Base-by-base conservation (phyloP, 1,140 invertebrate genomes). In the Nylanderia fulva region DNA sequence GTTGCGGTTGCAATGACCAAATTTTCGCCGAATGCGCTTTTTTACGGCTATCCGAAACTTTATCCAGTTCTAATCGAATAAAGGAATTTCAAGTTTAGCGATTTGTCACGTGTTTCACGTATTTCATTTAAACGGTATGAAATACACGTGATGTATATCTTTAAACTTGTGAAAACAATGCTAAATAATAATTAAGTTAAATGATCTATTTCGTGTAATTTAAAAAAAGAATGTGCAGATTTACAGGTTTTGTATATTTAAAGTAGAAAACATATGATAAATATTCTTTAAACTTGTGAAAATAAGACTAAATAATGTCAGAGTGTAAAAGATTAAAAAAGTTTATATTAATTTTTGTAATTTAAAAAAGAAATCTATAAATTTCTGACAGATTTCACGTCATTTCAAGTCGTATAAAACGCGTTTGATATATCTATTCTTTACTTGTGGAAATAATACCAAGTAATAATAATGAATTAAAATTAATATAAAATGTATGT, bases 1-100 rank as follows among this genome's bases (percentile, higher is more conserved):
- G 39, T 54, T 54, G 45, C 63, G 63, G 48, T 80, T 54, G 15
- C 63, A 29, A 45, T 69, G 76, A 58, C 64, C 56, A 6, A 36
- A 2, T 54, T 52, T 71, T 54, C 4, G 13, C 7, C 8, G 18
- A 71, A 27, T 71, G 18, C 45, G 48, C 42, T 39, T 21, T 11
- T 61, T 42, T 18, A 36, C 29, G n/a, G 9, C 15, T 54, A 7
- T 54, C 33, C 33, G 8, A 48, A 48, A 48, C 15, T 48, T 15
- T 0, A 4, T 18, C 0, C 45, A 15, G 45, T 4, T 48, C 45
- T 48, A 48, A 18, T 48, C 45, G 4, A 69, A 4, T 54, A 21
- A 54, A 71, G n/a, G 48, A 71, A 18, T 52, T 4, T n/a, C 33
- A 18, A 68, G 15, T 36, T 18, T 39, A 8, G 15, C 27, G 68